Percentiles rank a stretch among this genome's conserved stretches.
Conservation (phyloP, 2,113 vertebrate genomes). For the Notarius quadriscutis region DNA sequence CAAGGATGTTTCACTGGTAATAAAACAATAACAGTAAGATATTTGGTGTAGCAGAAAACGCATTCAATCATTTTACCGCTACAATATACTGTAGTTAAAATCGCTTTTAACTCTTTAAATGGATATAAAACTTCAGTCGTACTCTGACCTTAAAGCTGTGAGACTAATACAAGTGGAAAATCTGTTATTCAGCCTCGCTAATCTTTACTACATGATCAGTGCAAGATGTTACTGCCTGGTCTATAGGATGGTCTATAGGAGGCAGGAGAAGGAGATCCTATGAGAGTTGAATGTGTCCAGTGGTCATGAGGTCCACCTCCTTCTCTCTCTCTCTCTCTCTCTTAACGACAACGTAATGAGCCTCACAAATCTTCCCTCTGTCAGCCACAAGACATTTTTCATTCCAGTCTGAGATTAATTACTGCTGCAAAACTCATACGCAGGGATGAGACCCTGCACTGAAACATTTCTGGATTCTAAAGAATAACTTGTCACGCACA, state of each 20-base stretch:
- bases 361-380: slow-evolving; percentile 49
- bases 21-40: neutral
- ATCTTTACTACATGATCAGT: neutral
- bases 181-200: neutral
- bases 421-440: slow-evolving; percentile 28
- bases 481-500: slow-evolving; percentile 31
- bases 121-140: neutral
- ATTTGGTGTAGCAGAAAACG: neutral
- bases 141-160: neutral
- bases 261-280: neutral
- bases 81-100: neutral
- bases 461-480: slow-evolving; percentile 17
- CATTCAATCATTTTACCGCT: neutral
- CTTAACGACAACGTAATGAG: slow-evolving; percentile 50
- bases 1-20: neutral
- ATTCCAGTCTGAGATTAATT: slow-evolving; percentile 44
- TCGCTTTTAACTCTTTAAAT: neutral
- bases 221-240: neutral
- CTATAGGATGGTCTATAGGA: neutral
- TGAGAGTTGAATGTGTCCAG: slow-evolving; percentile 11
- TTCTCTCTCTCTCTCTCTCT: neutral
- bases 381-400: slow-evolving; percentile 36
- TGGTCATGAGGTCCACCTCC: slow-evolving; percentile 24
- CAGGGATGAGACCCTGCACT: slow-evolving; percentile 24
- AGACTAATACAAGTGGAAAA: neutral